Evolutionary conservation across 2,888 invertebrate genomes (phyloP), one percentile per base, ranked within the genome.

Genomic region (Lochmaea crataegi): DNA sequence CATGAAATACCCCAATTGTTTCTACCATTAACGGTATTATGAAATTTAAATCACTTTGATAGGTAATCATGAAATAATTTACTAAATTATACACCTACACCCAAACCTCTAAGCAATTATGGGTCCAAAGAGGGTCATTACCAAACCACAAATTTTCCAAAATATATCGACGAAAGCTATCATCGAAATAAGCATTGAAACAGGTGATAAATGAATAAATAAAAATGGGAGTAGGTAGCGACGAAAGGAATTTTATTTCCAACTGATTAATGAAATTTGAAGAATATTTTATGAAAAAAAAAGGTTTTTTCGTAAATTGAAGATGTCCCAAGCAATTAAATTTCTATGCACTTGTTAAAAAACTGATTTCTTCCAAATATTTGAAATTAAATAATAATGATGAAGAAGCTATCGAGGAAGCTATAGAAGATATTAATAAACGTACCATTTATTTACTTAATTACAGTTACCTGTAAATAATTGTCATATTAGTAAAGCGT

Each of bases 111-210:
- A 68, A 61, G 45, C 68, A 61, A 68, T 68, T 68, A 68, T 58
- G 53, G 60, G 38, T 48, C 61, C 42, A 32, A 61, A 61, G 32
- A 41, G 60, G 60, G 48, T 60, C 60, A 53, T 68, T 61, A 68
- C 51, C 38, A 12, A 68, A 68, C 68, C 68, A 53, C 61, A 68
- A 68, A 68, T 45, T 26, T 60, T 56, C 57, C 38, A 66, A 66
- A n/a, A 66, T 45, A 45, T 38, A 38, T 38, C 32, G 32, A 38
- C 32, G 32, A 38, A 38, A 38, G 32, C 32, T 38, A 38, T 38
- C 42, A 57, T 57, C 41, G 6, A 66, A 41, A 66, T 38, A 16
- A 45, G 32, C 58, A 48, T 45, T 57, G 41, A 67, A 67, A 57
- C 67, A 67, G 67, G 67, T 67, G 67, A 41, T 41, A 67, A 67